phyloP scores from a whole-genome alignment of 1,140 invertebrate genomes.

The Paraescarpia echinospica region DNA sequence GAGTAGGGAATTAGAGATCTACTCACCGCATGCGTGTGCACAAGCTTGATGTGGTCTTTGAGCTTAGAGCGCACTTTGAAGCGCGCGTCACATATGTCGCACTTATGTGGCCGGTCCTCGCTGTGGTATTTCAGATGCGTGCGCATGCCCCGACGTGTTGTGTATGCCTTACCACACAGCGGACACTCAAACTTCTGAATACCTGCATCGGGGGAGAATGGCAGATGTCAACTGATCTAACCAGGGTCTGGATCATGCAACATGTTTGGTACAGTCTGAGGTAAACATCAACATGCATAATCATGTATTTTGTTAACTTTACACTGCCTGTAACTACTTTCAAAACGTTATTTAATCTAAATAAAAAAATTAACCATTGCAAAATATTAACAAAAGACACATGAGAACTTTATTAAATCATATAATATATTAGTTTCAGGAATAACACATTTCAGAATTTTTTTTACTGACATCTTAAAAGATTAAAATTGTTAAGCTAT shows the following conservation, averaged over 20 bases:
- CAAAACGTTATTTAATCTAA: background rate
- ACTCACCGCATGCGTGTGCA: constrained; percentile 26
- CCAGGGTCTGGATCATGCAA: background rate
- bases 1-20: background rate
- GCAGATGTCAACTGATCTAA: background rate
- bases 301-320: background rate
- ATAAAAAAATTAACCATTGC: too few species aligned
- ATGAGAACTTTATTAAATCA: too few species aligned
- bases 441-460: too few species aligned
- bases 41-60: constrained; percentile 27
- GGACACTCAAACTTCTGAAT: constrained; percentile 18
- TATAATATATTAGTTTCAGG: too few species aligned
- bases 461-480: too few species aligned
- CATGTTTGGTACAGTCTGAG: background rate
- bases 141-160: constrained; percentile 29
- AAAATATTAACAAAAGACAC: too few species aligned
- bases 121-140: constrained; percentile 32
- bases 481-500: too few species aligned
- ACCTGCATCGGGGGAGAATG: constrained; percentile 12
- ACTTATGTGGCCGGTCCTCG: constrained; percentile 23
- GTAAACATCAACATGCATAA: background rate
- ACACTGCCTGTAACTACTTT: background rate
- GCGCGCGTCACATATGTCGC: constrained; percentile 24
- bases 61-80: constrained; percentile 32
- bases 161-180: constrained; percentile 27